Evolutionary conservation across 53 echinoderm and acorn worm species (phyloP).

Genomic region (Hippasteria phrygiana): DNA sequence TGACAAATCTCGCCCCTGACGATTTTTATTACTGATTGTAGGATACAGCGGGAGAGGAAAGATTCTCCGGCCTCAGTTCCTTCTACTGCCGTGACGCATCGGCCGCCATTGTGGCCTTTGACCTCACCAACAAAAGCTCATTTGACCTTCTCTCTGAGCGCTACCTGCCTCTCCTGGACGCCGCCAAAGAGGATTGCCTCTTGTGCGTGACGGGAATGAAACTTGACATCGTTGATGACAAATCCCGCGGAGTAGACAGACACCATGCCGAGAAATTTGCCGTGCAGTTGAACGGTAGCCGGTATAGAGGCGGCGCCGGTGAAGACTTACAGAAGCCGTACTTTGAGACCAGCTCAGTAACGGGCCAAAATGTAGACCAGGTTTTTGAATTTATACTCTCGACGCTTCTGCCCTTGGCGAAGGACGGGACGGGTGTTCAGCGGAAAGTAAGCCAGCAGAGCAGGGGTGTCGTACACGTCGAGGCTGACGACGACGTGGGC

Average conservation of each 20-base stretch:
- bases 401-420: constrained; percentile 65
- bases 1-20: too few species aligned
- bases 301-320: constrained; percentile 50
- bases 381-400: constrained; percentile 94
- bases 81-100: constrained; percentile 98
- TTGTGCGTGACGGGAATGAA: constrained; percentile 90
- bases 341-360: constrained; percentile 94
- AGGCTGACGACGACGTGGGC: neutral
- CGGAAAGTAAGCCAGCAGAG: constrained; percentile 33
- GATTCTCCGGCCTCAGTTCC: constrained; percentile 95
- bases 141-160: constrained; percentile 92
- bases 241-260: constrained; percentile 35
- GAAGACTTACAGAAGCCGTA: constrained; percentile 64
- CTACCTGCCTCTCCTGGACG: constrained; percentile 90
- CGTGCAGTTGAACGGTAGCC: constrained; percentile 70
- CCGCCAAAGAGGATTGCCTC: constrained; percentile 94
- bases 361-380: constrained; percentile 84
- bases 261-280: constrained; percentile 85
- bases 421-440: neutral
- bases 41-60: constrained; percentile 98
- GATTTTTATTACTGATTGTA: constrained; percentile 21
- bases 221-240: constrained; percentile 73
- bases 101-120: constrained; percentile 97
- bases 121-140: constrained; percentile 76
- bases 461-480: constrained; percentile 10